Evolutionary conservation across 2,888 invertebrate species (phyloP).

Genomic region (Phoronis australis): DNA sequence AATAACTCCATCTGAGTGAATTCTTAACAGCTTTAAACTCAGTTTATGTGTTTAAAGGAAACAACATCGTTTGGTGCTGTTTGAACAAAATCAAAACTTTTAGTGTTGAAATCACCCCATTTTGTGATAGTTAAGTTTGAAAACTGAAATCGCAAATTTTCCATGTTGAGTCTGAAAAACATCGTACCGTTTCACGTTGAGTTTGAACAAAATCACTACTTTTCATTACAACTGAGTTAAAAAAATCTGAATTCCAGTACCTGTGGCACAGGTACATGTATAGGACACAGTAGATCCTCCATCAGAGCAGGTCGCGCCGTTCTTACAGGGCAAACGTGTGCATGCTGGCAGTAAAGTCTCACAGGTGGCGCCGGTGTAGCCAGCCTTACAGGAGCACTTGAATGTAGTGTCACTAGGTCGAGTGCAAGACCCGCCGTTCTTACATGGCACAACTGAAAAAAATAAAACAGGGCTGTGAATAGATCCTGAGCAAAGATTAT

Average conservation of each 20-base stretch:
- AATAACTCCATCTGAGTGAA: too few relatives aligned
- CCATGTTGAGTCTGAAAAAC: not conserved
- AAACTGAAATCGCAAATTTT: not conserved
- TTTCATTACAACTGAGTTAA: too few relatives aligned
- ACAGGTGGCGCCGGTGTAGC: not conserved
- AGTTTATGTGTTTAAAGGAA: too few relatives aligned
- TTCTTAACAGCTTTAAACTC: too few relatives aligned
- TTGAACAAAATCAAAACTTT: too few relatives aligned
- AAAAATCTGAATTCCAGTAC: too few relatives aligned
- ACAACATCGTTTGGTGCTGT: too few relatives aligned
- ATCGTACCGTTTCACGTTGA: not conserved
- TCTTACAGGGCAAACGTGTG: not conserved
- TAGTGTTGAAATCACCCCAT: too few relatives aligned
- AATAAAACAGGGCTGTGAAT: too few relatives aligned
- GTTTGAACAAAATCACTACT: not conserved
- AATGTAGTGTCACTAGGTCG: not conserved
- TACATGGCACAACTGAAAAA: constrained; percentile 14
- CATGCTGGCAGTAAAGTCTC: not conserved
- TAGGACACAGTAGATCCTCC: not conserved
- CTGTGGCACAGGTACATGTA: not conserved
- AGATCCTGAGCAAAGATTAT: too few relatives aligned
- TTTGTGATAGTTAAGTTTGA: too few relatives aligned
- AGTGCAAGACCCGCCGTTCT: not conserved
- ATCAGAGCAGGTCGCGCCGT: not conserved
- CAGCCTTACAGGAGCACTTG: not conserved